These are phyloP conservation scores for Rhodeus uyekii DNA, from an alignment of 2,797 vertebrate genomes.

Conservation along the genomic window DNA sequence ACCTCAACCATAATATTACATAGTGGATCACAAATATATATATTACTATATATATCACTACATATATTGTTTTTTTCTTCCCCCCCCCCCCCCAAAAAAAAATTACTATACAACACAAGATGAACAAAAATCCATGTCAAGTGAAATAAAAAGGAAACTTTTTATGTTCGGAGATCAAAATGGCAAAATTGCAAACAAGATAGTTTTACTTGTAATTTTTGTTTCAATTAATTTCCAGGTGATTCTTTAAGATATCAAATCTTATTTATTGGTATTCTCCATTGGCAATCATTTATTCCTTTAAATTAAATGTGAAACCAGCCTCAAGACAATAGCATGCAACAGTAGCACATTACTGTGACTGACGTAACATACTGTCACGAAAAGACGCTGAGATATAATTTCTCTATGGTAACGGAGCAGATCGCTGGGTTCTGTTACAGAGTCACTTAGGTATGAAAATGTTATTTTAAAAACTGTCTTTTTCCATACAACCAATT, in stretches of 20 bases:
- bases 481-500: slow-evolving; percentile 22
- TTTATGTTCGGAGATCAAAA: background rate
- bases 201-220: background rate
- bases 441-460: slow-evolving; percentile 48
- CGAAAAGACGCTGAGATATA: slow-evolving; percentile 6
- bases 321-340: background rate
- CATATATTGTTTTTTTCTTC: no score
- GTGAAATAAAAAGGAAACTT: background rate
- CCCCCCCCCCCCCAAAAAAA: no score
- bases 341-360: background rate
- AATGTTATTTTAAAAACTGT: slow-evolving; percentile 47
- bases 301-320: background rate
- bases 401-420: slow-evolving; percentile 49
- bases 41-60: no score
- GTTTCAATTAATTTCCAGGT: background rate
- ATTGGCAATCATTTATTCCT: background rate
- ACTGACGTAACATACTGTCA: slow-evolving; percentile 23
- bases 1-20: no score
- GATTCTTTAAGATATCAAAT: background rate
- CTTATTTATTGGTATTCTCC: background rate
- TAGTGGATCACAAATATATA: no score
- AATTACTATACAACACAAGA: background rate
- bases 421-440: slow-evolving; percentile 30
- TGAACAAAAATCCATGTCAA: background rate
- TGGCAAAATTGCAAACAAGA: background rate